Percentiles rank a stretch among this genome's conserved stretches.
These are phyloP conservation scores for Harpalus rufipes DNA, from an alignment of 2,888 invertebrate genomes.

Conservation along the genomic window DNA sequence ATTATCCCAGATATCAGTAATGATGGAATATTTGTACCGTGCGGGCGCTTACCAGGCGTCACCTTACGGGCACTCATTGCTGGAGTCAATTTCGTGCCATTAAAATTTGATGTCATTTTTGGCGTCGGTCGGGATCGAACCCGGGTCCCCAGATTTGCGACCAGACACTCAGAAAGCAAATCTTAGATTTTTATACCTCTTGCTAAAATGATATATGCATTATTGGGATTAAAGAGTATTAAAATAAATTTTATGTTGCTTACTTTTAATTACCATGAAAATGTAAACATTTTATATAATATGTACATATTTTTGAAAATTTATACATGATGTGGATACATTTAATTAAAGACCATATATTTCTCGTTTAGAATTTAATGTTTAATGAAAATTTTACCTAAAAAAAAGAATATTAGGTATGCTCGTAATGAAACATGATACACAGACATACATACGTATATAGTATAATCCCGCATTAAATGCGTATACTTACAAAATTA, in stretches of 20 bases:
- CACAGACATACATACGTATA: neutral
- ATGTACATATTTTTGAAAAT: neutral
- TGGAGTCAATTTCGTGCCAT: too few species aligned
- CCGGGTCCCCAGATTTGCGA: too few species aligned
- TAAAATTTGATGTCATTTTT: too few species aligned
- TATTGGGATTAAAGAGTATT: slow-evolving; percentile 29
- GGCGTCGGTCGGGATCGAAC: too few species aligned
- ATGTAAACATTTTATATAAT: slow-evolving; percentile 9
- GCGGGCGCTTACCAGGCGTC: too few species aligned
- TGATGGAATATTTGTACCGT: too few species aligned
- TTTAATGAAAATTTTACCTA: slow-evolving; percentile 5
- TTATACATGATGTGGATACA: neutral
- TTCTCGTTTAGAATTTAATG: neutral
- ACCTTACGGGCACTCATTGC: too few species aligned
- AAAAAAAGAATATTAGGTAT: slow-evolving; percentile 28
- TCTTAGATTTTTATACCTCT: too few species aligned
- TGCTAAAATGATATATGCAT: too few species aligned
- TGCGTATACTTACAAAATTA: neutral
- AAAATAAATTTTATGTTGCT: slow-evolving; percentile 21
- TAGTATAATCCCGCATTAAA: neutral
- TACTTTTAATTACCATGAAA: slow-evolving; percentile 16
- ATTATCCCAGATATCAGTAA: too few species aligned
- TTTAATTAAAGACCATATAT: neutral
- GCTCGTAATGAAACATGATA: slow-evolving; percentile 8
- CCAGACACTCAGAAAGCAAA: too few species aligned